phyloP scores from a whole-genome alignment of 2,797 vertebrate species.

The Benthosema pterotum region DNA sequence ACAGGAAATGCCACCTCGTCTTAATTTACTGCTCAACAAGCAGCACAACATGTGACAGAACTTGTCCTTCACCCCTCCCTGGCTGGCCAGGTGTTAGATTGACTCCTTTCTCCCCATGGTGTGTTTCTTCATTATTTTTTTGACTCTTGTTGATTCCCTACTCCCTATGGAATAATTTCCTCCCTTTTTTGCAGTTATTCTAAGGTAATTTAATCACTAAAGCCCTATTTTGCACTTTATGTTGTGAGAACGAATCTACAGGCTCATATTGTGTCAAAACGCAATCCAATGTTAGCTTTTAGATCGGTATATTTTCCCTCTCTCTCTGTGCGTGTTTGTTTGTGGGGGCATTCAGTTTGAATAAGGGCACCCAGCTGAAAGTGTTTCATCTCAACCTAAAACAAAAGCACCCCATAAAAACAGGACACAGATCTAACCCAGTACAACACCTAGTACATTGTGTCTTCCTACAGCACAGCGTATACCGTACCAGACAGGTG shows the following conservation, averaged over 20 bases:
- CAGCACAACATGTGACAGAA: conserved; percentile 67
- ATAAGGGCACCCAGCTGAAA: too few species aligned
- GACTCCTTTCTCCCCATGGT: conserved; percentile 27
- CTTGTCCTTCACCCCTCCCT: conserved; percentile 58
- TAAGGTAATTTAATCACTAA: neutral
- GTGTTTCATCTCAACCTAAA: too few species aligned
- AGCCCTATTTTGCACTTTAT: too few species aligned
- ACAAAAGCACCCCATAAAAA: too few species aligned
- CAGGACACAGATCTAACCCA: too few species aligned
- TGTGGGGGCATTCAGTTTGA: too few species aligned
- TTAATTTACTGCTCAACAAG: conserved; percentile 76
- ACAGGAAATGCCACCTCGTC: conserved; percentile 83
- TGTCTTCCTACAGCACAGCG: neutral
- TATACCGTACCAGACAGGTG: conserved; percentile 6
- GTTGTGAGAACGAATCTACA: too few species aligned
- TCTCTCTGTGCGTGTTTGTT: too few species aligned
- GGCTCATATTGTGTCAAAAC: too few species aligned
- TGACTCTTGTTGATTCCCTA: neutral
- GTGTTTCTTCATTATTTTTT: neutral
- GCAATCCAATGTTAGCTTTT: too few species aligned
- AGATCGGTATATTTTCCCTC: too few species aligned
- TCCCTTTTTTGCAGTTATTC: neutral
- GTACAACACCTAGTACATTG: neutral
- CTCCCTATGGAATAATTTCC: neutral
- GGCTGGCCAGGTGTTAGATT: conserved; percentile 62